A percentile compares a stretch with the other conserved stretches of the same genome.
Evolutionary conservation across 2,888 invertebrate species (phyloP).

Genomic region (Oxycera nigricornis): DNA sequence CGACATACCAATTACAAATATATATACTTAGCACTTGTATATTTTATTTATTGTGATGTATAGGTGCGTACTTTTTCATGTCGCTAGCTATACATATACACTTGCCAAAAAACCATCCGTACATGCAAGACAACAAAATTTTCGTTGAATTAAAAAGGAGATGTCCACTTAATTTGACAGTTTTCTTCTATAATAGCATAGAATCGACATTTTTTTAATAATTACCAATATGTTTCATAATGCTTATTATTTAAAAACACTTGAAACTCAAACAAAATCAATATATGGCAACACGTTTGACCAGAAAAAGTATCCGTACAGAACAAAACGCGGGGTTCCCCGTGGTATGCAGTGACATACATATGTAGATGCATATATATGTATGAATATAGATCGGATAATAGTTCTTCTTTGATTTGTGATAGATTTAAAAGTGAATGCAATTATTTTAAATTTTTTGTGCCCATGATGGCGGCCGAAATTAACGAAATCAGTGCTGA

Average conservation of each 20-base stretch:
- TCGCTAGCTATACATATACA: neutral
- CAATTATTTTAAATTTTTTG: neutral
- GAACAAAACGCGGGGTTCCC: neutral
- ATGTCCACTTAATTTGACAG: neutral
- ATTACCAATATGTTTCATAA: neutral
- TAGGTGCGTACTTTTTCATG: no score
- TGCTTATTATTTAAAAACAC: neutral
- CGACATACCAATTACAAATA: no score
- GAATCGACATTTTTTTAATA: neutral
- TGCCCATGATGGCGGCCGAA: no score
- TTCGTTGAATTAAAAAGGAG: neutral
- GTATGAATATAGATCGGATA: neutral
- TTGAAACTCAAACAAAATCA: neutral
- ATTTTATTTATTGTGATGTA: no score
- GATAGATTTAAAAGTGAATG: neutral
- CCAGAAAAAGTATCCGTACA: neutral
- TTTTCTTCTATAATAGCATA: neutral
- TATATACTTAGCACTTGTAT: no score
- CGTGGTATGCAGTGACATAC: neutral
- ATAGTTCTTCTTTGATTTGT: neutral
- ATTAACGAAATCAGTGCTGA: neutral
- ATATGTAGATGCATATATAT: no score
- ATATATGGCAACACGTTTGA: neutral
- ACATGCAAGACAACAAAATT: conserved; percentile 9
- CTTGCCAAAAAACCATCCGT: neutral